phyloP scores from a whole-genome alignment of 2,797 vertebrate genomes.

The Novumbra hubbsi region DNA sequence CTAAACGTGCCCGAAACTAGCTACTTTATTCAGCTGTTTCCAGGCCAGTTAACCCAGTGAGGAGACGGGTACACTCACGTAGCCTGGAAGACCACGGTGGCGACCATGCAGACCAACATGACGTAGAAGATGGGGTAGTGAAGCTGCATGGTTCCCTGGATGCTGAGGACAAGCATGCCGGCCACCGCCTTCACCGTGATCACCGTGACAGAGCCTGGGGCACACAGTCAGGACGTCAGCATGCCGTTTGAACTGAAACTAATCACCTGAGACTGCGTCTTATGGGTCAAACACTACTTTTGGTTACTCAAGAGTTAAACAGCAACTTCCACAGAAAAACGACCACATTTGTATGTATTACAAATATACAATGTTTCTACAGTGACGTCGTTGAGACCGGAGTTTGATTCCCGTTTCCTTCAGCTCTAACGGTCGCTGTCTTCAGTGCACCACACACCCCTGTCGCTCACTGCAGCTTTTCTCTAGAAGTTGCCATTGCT shows the following conservation, averaged over 20 bases:
- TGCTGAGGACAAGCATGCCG: slow-evolving; percentile 86
- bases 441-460: not conserved
- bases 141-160: slow-evolving; percentile 84
- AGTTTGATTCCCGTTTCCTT: not conserved
- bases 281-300: too few relatives aligned
- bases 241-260: not conserved
- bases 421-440: not conserved
- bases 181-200: slow-evolving; percentile 93
- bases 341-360: not conserved
- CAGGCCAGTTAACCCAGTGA: not conserved
- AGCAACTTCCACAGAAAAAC: not conserved
- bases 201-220: slow-evolving; percentile 86
- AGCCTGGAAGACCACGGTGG: slow-evolving; percentile 87
- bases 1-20: not conserved
- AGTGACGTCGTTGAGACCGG: not conserved
- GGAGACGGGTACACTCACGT: slow-evolving; percentile 71
- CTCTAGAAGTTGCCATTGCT: not conserved
- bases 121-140: slow-evolving; percentile 92
- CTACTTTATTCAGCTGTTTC: not conserved
- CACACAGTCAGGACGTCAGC: not conserved
- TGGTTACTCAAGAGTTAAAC: not conserved
- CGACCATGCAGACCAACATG: slow-evolving; percentile 93
- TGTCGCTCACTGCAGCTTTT: not conserved
- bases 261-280: not conserved
- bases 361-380: not conserved